Evolutionary conservation across 2,888 invertebrate genomes (phyloP).

Genomic region (Hedya salicella): DNA sequence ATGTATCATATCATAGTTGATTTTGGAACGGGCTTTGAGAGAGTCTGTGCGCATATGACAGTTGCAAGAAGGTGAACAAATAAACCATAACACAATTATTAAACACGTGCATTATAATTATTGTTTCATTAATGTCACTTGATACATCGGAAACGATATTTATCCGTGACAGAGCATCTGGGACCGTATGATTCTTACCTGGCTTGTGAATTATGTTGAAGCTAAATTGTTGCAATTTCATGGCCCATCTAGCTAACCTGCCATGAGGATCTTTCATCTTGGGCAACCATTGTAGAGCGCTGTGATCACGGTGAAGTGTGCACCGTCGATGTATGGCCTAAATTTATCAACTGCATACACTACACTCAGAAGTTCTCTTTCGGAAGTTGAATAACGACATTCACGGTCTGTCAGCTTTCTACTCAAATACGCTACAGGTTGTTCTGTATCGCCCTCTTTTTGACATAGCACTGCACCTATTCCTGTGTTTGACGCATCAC

Average conservation of each 20-base stretch:
- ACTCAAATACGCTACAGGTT: slow-evolving; percentile 12
- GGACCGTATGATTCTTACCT: slow-evolving; percentile 1
- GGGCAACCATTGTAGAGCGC: slow-evolving; percentile 51
- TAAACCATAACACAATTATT: too few relatives aligned
- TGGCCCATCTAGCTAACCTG: slow-evolving; percentile 50
- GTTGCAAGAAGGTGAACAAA: too few relatives aligned
- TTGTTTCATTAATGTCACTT: too few relatives aligned
- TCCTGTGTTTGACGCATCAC: slow-evolving; percentile 18
- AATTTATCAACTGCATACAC: slow-evolving; percentile 8
- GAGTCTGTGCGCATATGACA: too few relatives aligned
- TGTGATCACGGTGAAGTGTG: slow-evolving; percentile 50
- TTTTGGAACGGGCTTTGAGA: too few relatives aligned
- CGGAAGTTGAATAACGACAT: slow-evolving; percentile 3
- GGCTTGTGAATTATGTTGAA: slow-evolving; percentile 47
- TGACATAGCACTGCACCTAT: slow-evolving; percentile 29
- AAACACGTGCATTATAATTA: too few relatives aligned
- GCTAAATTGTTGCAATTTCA: too few relatives aligned
- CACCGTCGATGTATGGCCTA: slow-evolving; percentile 47
- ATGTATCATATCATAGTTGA: too few relatives aligned
- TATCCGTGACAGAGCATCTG: slow-evolving; percentile 4
- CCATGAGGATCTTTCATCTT: slow-evolving; percentile 42
- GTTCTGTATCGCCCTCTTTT: neutral
- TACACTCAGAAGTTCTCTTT: slow-evolving; percentile 10
- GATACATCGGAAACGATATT: neutral
- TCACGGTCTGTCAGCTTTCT: slow-evolving; percentile 7